These are phyloP conservation scores for Drosophila quasianomalipes DNA, from an alignment of 2,888 invertebrate species.

Conservation along the genomic window DNA sequence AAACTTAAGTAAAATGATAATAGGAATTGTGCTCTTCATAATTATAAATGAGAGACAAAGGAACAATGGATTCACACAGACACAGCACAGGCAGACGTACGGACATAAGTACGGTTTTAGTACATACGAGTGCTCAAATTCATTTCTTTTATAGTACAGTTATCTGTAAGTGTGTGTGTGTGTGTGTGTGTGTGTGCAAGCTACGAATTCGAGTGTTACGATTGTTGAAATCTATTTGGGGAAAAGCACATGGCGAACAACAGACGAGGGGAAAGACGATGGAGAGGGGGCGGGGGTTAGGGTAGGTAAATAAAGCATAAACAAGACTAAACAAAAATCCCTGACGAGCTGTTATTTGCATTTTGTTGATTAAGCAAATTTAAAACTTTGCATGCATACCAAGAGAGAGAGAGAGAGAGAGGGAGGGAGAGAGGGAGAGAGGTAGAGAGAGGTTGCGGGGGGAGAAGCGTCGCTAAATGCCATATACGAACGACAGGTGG, in stretches of 20 bases:
- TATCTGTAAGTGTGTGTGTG: background rate
- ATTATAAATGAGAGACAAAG: constrained; percentile 32
- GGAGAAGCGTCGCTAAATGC: constrained; percentile 3
- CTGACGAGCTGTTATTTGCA: constrained; percentile 64
- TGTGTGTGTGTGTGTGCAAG: background rate
- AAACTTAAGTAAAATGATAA: constrained; percentile 1
- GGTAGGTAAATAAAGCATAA: constrained; percentile 52
- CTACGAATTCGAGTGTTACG: constrained; percentile 25
- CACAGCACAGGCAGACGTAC: constrained; percentile 8
- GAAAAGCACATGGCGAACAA: background rate
- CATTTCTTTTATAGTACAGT: constrained; percentile 6
- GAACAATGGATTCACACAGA: constrained; percentile 11
- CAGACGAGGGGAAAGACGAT: background rate
- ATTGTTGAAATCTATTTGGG: constrained; percentile 16
- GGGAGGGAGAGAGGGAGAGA: background rate
- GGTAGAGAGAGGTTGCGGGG: background rate
- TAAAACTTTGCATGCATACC: constrained; percentile 53
- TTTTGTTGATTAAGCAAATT: constrained; percentile 72
- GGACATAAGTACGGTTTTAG: constrained; percentile 5
- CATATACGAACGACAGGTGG: constrained; percentile 48
- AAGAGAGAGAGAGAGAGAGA: background rate
- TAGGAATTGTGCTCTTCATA: constrained; percentile 18
- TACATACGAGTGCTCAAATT: constrained; percentile 18
- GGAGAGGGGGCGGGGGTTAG: background rate
- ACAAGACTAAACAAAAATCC: constrained; percentile 61